These are phyloP conservation scores for Deroplatys truncata DNA, from an alignment of 2,888 invertebrate genomes.

Conservation along the genomic window DNA sequence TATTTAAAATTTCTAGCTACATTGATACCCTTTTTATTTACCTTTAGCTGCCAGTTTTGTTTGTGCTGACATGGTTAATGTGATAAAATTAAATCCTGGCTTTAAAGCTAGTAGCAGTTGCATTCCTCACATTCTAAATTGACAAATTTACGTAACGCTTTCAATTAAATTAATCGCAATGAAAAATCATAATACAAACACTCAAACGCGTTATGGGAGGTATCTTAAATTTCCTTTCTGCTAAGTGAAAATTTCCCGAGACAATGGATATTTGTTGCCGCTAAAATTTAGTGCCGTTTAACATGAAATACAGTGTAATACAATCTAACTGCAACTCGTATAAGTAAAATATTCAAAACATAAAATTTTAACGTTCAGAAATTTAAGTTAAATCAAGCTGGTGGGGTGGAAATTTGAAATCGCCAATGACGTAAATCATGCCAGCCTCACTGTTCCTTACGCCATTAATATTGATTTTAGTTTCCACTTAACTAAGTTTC, in stretches of 20 bases:
- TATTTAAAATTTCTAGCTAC: not conserved
- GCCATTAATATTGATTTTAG: not conserved
- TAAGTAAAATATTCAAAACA: too few relatives aligned
- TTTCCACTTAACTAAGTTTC: not conserved
- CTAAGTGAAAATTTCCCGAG: not conserved
- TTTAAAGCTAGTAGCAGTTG: too few relatives aligned
- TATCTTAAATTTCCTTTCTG: not conserved
- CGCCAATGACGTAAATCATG: not conserved
- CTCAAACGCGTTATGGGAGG: not conserved
- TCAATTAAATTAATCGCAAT: too few relatives aligned
- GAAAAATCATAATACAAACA: not conserved
- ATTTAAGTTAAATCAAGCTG: too few relatives aligned
- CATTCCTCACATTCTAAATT: not conserved
- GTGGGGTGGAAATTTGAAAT: not conserved
- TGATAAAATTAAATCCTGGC: not conserved
- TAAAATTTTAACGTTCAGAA: too few relatives aligned
- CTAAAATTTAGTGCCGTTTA: too few relatives aligned
- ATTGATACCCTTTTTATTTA: not conserved
- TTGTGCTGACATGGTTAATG: not conserved
- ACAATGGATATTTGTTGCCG: not conserved
- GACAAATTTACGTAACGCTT: not conserved
- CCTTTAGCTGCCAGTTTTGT: not conserved
- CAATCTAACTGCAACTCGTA: too few relatives aligned
- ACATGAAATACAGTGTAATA: too few relatives aligned
- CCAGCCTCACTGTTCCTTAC: not conserved